Base-by-base conservation (phyloP, 2,113 vertebrate genomes). In the Passer domesticus region DNA sequence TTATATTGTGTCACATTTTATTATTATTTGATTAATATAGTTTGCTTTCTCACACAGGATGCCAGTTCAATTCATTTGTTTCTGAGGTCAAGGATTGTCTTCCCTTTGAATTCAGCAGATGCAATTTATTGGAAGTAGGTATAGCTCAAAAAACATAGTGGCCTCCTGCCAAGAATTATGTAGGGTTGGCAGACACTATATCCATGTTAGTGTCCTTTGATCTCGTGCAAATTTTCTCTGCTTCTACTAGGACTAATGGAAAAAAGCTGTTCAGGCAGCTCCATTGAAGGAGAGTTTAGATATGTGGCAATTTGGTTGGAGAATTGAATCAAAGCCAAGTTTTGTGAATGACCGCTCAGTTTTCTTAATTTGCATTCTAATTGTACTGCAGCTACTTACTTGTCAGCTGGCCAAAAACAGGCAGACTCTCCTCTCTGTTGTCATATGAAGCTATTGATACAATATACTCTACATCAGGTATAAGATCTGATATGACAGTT, bases 331-430 rank as follows among this genome's bases (percentile, higher is more conserved):
- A 62, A 68, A 85, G n/a, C 7, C 37, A 87, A 39, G 6, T 62
- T 69, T 76, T 82, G 27, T 47, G 28, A 81, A 60, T 19, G 59
- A 55, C 21, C 5, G 0, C 30, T 62, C 35, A 22, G 8, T 67
- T 87, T 27, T 37, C 24, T 43, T 46, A 33, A n/a, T 28, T 72
- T 4, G 2, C 31, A 80, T 86, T 85, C 41, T 68, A 68, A 64
- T 11, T 76, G n/a, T 50, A 35, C 77, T 55, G 72, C 46, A 50
- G 69, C 15, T 76, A 98, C 99, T 99, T 98, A 99, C 99, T 98
- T 97, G 99, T 99, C 91, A 99, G 96, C 93, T 98, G 99, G 60
- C 99, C 99, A 91, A 98, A 98, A 90, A 99, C 97, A 80, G 99
- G 98, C 63, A 98, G 84, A 97, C 99, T 99, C 97, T 99, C 98